phyloP scores from a whole-genome alignment of 1,140 invertebrate species.

The Neelides sp. region DNA sequence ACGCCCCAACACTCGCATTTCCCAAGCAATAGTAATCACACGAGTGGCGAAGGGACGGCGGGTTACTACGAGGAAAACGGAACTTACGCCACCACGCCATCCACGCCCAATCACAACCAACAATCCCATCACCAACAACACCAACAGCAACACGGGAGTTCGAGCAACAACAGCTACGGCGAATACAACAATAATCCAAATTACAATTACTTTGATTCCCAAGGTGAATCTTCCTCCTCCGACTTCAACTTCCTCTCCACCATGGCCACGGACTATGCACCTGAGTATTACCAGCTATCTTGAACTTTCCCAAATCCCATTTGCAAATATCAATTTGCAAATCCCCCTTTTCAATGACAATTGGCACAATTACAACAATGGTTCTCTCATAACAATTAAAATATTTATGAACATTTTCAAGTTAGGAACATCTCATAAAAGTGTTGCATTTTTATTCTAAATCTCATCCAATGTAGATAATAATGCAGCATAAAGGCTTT shows the following conservation, averaged over 20 bases:
- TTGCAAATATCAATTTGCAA: neutral
- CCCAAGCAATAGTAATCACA: too few species aligned
- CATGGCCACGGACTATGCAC: slow-evolving; percentile 76
- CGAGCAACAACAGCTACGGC: slow-evolving; percentile 22
- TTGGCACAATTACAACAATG: neutral
- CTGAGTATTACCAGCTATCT: slow-evolving; percentile 78
- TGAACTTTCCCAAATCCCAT: slow-evolving; percentile 31
- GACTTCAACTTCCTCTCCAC: slow-evolving; percentile 85
- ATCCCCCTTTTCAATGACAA: neutral
- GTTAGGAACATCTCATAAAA: too few species aligned
- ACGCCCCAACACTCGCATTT: too few species aligned
- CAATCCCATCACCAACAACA: slow-evolving; percentile 40
- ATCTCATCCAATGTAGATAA: too few species aligned
- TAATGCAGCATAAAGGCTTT: too few species aligned
- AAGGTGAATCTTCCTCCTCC: slow-evolving; percentile 62
- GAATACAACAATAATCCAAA: slow-evolving; percentile 31
- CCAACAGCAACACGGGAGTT: slow-evolving; percentile 26
- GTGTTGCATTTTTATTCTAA: too few species aligned
- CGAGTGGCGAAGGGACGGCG: slow-evolving; percentile 23
- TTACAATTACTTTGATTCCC: slow-evolving; percentile 32
- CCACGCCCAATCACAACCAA: slow-evolving; percentile 53
- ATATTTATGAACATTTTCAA: too few species aligned
- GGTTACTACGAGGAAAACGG: slow-evolving; percentile 27
- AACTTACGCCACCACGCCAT: slow-evolving; percentile 4
- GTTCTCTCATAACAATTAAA: too few species aligned